Conservation (phyloP, 1,140 invertebrate genomes). For the Lasaia peninsularis region DNA sequence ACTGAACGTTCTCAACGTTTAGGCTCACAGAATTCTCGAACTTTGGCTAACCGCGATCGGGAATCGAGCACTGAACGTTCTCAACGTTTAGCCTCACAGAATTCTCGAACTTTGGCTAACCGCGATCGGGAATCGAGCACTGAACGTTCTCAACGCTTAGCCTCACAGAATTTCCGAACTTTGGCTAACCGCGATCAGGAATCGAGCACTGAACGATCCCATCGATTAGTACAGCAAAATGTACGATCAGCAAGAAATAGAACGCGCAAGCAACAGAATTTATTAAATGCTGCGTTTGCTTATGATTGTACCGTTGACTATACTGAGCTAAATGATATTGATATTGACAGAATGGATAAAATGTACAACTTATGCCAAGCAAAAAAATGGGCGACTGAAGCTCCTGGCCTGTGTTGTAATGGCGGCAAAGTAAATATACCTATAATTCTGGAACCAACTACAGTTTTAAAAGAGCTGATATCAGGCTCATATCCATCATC, state of each 20-base stretch:
- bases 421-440: conserved; percentile 29
- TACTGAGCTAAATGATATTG: conserved; percentile 25
- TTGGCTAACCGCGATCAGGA: conserved; percentile 23
- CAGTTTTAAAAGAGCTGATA: conserved; percentile 27
- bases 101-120: too few species aligned
- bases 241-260: conserved; percentile 22
- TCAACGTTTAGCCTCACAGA: too few species aligned
- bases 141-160: neutral
- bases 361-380: conserved; percentile 29
- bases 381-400: conserved; percentile 29
- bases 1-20: too few species aligned
- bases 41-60: too few species aligned
- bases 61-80: too few species aligned
- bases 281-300: conserved; percentile 32
- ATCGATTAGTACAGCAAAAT: conserved; percentile 31
- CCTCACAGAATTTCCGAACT: too few species aligned
- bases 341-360: conserved; percentile 34
- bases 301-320: conserved; percentile 29
- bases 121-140: too few species aligned
- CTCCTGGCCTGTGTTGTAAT: conserved; percentile 28
- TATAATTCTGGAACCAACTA: conserved; percentile 27
- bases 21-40: too few species aligned
- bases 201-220: conserved; percentile 30
- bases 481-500: conserved; percentile 27
- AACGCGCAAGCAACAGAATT: conserved; percentile 30